Evolutionary conservation across 2,113 vertebrate genomes (phyloP), one percentile per base, ranked within the genome.

Genomic region (Madoqua kirkii): DNA sequence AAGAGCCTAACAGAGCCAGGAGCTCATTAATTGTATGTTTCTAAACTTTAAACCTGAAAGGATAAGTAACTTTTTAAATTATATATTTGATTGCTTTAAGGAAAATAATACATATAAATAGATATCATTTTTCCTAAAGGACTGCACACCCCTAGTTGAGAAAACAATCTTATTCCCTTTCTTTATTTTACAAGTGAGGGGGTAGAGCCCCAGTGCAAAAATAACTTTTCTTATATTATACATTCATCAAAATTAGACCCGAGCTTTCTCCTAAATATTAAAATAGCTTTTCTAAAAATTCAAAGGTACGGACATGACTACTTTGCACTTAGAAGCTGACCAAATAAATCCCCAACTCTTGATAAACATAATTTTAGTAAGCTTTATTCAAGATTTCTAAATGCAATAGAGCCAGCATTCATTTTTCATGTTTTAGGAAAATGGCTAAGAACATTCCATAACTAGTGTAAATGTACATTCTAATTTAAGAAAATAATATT

Each of bases 61-160:
- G 48, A 91, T 89, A 97, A 86, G 25, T 27, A 83, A 57, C 43
- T 82, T 76, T 87, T 91, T 8, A 55, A 96, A 87, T 40, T 74
- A 57, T 60, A 9, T 40, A 43, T 27, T 81, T 25, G 21, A 60
- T 15, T 84, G 43, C 21, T 74, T 92, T 87, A 87, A 90, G 40
- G 33, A 83, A 52, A 91, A 84, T 36, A 79, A 74, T 45, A 59
- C 10, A 55, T 62, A 57, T 57, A 85, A 79, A 64, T 29, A 88
- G 15, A n/a, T 81, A 86, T 17, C 17, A 89, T 78, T 95, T 85
- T 89, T 12, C 76, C 23, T 40, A 71, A 5, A 31, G 6, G 27
- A 54, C 14, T 83, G 7, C 0, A 90, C 92, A 74, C n/a, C 31
- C 52, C 7, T 36, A 84, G 23, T 2, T 40, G 9, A 40, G 31